A percentile compares a stretch with the other conserved stretches of the same genome.
phyloP scores from a whole-genome alignment of 2,888 invertebrate genomes.

The Scotopteryx bipunctaria region DNA sequence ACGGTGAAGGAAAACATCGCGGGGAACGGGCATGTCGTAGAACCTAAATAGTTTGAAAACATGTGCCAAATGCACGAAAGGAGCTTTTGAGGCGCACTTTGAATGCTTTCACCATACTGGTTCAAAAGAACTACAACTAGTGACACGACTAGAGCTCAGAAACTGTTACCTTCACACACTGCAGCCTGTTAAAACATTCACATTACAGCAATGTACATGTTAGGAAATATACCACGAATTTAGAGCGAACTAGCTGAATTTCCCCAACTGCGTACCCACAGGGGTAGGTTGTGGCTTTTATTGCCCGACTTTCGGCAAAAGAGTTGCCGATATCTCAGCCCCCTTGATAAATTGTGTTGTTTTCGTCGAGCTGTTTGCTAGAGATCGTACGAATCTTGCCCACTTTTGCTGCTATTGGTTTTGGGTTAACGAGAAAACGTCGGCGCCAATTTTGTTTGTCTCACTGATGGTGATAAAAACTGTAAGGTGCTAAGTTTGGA shows the following conservation, averaged over 20 bases:
- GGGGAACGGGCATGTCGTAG: no score
- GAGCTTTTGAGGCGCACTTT: no score
- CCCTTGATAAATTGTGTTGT: constrained; percentile 81
- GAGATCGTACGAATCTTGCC: constrained; percentile 48
- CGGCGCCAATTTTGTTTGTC: constrained; percentile 62
- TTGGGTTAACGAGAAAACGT: constrained; percentile 51
- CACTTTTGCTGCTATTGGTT: constrained; percentile 31
- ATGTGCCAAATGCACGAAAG: no score
- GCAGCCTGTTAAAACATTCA: no score
- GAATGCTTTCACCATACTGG: no score
- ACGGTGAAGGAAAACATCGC: no score
- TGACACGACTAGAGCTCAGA: no score
- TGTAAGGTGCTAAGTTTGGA: constrained; percentile 31
- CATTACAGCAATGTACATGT: no score
- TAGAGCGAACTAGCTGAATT: constrained; percentile 5
- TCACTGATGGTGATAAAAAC: constrained; percentile 34
- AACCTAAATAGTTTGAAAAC: no score
- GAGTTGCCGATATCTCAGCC: constrained; percentile 65
- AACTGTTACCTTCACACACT: no score
- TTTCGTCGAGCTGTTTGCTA: constrained; percentile 75
- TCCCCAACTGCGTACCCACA: not conserved
- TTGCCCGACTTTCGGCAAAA: constrained; percentile 55
- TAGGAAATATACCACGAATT: no score
- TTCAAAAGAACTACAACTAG: no score
- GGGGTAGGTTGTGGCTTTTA: constrained; percentile 62